A percentile compares a stretch with the other conserved stretches of the same genome.
phyloP scores from a whole-genome alignment of 1,140 invertebrate species.

The Panonychus citri region DNA sequence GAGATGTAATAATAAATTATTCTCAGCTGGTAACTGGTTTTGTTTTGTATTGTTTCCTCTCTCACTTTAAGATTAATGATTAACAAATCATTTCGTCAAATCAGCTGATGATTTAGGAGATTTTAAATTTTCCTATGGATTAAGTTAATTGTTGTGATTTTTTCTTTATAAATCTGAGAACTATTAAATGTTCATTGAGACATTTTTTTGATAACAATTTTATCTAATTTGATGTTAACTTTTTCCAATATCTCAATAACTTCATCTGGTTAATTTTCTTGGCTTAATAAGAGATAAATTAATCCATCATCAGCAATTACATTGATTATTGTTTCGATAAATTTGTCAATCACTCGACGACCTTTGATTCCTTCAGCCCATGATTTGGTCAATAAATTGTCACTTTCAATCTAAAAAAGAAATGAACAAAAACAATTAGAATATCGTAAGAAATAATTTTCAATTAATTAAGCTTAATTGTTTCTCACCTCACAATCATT shows the following conservation, averaged over 20 bases:
- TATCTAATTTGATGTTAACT: background rate
- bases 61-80: too few relatives aligned
- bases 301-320: background rate
- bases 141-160: too few relatives aligned
- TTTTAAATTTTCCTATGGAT: too few relatives aligned
- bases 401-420: background rate
- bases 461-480: background rate
- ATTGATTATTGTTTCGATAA: background rate
- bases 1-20: too few relatives aligned
- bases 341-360: background rate
- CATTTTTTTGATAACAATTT: background rate
- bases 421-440: too few relatives aligned
- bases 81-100: too few relatives aligned
- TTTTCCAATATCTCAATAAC: background rate
- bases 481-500: constrained; percentile 35
- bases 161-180: background rate
- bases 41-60: too few relatives aligned
- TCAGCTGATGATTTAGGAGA: too few relatives aligned
- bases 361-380: background rate
- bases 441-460: background rate
- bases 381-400: background rate
- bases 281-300: background rate
- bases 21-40: too few relatives aligned
- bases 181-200: background rate
- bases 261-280: background rate